phyloP scores from a whole-genome alignment of 1,140 invertebrate species.

The Anthonomus grandis region DNA sequence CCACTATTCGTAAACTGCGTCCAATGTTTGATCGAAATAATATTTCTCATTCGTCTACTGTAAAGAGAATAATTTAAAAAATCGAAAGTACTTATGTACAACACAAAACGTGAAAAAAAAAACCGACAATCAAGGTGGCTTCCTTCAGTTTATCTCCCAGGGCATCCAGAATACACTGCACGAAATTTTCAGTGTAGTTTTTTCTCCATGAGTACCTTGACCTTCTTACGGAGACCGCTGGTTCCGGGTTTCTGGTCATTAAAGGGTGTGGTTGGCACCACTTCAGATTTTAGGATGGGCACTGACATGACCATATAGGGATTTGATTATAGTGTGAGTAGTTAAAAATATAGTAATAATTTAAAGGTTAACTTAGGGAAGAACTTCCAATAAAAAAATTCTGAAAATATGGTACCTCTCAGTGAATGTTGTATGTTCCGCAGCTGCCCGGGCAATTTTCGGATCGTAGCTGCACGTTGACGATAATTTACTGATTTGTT shows the following conservation, averaged over 20 bases:
- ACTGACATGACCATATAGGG: no score
- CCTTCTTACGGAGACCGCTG: slow-evolving; percentile 95
- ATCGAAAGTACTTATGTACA: no score
- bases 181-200: slow-evolving; percentile 97
- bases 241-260: slow-evolving; percentile 97
- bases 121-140: slow-evolving; percentile 85
- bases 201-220: slow-evolving; percentile 83
- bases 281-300: slow-evolving; percentile 30
- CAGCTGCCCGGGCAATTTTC: slow-evolving; percentile 12
- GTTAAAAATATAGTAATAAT: not conserved
- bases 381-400: no score
- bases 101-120: no score
- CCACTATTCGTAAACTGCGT: no score
- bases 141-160: slow-evolving; percentile 67
- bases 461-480: not conserved
- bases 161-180: slow-evolving; percentile 88
- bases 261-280: slow-evolving; percentile 63
- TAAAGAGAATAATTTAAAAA: no score
- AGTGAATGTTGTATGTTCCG: no score
- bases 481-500: not conserved
- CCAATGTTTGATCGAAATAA: no score
- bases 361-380: not conserved
- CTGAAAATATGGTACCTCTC: no score
- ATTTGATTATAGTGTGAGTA: no score
- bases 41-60: no score